Evolutionary conservation across 2,797 vertebrate genomes (phyloP).

Genomic region (Cryptoblepharus egeriae): DNA sequence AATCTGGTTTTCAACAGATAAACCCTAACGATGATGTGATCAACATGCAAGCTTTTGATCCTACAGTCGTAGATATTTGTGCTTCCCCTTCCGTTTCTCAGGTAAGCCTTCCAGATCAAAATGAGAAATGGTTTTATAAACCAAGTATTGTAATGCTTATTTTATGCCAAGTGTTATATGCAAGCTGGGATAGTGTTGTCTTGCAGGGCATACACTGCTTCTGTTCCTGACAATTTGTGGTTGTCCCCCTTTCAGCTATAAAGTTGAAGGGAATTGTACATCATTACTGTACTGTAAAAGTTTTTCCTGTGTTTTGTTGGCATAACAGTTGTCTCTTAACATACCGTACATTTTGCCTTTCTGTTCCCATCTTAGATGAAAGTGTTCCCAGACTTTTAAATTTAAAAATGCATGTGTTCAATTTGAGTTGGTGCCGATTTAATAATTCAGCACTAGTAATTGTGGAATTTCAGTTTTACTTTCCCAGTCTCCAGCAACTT

Average conservation of each 20-base stretch:
- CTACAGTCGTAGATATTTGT: conserved; percentile 81
- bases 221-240: neutral
- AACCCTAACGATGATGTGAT: conserved; percentile 79
- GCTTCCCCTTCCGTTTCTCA: conserved; percentile 56
- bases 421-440: neutral
- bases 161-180: neutral
- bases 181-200: neutral
- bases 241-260: neutral
- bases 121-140: neutral
- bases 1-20: conserved; percentile 78
- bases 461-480: too few species aligned
- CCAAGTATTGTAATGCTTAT: neutral
- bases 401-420: neutral
- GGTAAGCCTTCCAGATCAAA: conserved; percentile 68
- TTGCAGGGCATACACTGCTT: neutral
- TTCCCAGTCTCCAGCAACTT: too few species aligned
- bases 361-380: neutral
- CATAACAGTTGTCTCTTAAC: neutral
- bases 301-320: neutral
- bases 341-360: neutral
- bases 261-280: neutral
- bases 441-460: too few species aligned
- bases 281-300: too few species aligned
- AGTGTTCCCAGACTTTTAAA: neutral
- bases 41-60: conserved; percentile 82